phyloP scores from a whole-genome alignment of 2,888 invertebrate species.

The Cephus spinipes region DNA sequence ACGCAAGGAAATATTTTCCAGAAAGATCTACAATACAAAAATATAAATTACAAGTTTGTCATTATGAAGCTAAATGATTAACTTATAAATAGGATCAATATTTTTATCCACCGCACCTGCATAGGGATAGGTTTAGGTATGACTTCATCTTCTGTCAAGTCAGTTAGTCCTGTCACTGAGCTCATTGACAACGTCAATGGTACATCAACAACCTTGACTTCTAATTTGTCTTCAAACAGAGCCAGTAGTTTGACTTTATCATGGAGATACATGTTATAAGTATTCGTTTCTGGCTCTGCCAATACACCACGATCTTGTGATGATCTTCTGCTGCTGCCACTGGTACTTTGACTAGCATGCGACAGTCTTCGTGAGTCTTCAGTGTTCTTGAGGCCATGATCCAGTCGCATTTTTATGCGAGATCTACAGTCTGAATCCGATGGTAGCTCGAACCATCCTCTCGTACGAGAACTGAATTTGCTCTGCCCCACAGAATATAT shows the following conservation, averaged over 20 bases:
- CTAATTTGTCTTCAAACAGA: constrained; percentile 70
- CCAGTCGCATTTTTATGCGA: constrained; percentile 73
- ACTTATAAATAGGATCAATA: constrained; percentile 12
- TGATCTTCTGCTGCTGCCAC: constrained; percentile 39
- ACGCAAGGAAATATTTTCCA: constrained; percentile 82
- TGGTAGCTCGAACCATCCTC: constrained; percentile 82
- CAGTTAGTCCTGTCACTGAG: constrained; percentile 83
- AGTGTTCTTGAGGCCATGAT: constrained; percentile 69
- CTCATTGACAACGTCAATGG: constrained; percentile 81
- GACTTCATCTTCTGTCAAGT: constrained; percentile 90
- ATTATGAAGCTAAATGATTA: neutral
- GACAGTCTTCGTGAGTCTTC: constrained; percentile 50
- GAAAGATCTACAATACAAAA: constrained; percentile 71
- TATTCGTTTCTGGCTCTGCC: constrained; percentile 56
- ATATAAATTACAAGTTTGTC: neutral
- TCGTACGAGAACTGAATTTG: constrained; percentile 84
- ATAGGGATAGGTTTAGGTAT: constrained; percentile 84
- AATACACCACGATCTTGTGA: constrained; percentile 36
- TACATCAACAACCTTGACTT: constrained; percentile 76
- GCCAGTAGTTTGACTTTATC: constrained; percentile 66
- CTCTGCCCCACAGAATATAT: constrained; percentile 69
- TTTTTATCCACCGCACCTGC: constrained; percentile 71
- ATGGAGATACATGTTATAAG: constrained; percentile 62
- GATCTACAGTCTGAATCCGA: constrained; percentile 69
- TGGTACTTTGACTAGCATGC: constrained; percentile 46